Base-by-base conservation (phyloP, 2,113 vertebrate genomes). In the Silurus glanis region DNA sequence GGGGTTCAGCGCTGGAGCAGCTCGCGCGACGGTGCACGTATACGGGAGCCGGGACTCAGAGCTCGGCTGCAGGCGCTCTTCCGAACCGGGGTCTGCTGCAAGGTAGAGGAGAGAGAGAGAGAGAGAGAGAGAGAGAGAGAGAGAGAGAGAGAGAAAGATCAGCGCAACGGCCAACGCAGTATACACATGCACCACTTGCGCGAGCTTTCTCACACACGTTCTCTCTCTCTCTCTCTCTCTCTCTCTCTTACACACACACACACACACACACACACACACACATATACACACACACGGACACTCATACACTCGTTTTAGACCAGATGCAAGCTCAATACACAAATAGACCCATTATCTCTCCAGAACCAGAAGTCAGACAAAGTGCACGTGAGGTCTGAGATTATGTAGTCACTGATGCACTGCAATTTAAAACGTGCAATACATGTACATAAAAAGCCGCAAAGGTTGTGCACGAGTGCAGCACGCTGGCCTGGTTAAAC, bases 71-170 rank as follows among this genome's bases (percentile, higher is more conserved):
- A 94, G 93, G 94, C 95, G 94, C 95, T 97, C 95, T 97, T 97
- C 96, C 95, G 94, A 97, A 96, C 96, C 96, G 95, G 93, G 92
- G 91, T 95, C 96, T 97, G 91, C 96, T 95, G 94, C 97, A 96
- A 23, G 23, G 21, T 4, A 80, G 61, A 88, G 37, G 25, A 47
- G 76, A 87, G 81, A 80, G 23, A 89, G 55, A 78, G 17, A 47
- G 76, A 87, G 81, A 80, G 23, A 89, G 55, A 78, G 17, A 80
- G 61, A 88, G 37, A 84, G 83, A 78, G 25, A 47, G 76, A 87
- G 81, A 80, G 23, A 89, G 55, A 78, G 17, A 37, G 19, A 59
- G 23, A 28, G 55, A 25, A 82, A 84, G 55, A 49, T 58, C n/a
- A 58, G 53, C n/a, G 7, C n/a, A 79, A 53, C 49, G 25, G 74